Conservation (phyloP, 1,140 invertebrate species). For the Phortica variegata region DNA sequence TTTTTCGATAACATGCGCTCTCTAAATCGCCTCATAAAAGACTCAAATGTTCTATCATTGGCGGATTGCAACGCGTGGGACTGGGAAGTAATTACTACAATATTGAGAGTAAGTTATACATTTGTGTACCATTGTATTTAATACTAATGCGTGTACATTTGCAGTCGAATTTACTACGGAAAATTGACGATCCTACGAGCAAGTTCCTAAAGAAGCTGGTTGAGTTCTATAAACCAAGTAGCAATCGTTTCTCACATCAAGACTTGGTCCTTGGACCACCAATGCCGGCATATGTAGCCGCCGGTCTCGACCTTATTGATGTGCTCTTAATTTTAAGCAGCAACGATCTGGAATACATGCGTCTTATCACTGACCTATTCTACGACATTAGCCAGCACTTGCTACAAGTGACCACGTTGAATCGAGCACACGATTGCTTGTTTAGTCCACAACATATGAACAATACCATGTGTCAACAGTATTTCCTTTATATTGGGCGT, state of each 20-base stretch:
- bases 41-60: constrained; percentile 72
- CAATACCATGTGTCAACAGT: constrained; percentile 87
- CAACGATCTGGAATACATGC: constrained; percentile 64
- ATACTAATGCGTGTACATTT: neutral
- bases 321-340: constrained; percentile 68
- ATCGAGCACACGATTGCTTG: constrained; percentile 80
- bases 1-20: constrained; percentile 59
- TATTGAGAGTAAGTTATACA: constrained; percentile 68
- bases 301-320: constrained; percentile 76
- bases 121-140: neutral
- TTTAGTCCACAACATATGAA: constrained; percentile 86
- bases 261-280: constrained; percentile 60
- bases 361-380: constrained; percentile 75
- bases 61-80: constrained; percentile 78
- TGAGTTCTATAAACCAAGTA: constrained; percentile 84
- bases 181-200: constrained; percentile 74
- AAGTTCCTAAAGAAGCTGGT: constrained; percentile 79
- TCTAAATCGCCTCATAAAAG: constrained; percentile 68
- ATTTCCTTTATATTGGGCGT: constrained; percentile 90
- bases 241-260: constrained; percentile 80
- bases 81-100: constrained; percentile 77
- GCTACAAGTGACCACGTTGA: constrained; percentile 69
- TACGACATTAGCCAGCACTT: constrained; percentile 78
- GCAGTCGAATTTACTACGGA: constrained; percentile 57
- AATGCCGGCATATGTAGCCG: constrained; percentile 67